Evolutionary conservation across 2,888 invertebrate genomes (phyloP), one percentile per base, ranked within the genome.

Genomic region (Helicoverpa assulta): DNA sequence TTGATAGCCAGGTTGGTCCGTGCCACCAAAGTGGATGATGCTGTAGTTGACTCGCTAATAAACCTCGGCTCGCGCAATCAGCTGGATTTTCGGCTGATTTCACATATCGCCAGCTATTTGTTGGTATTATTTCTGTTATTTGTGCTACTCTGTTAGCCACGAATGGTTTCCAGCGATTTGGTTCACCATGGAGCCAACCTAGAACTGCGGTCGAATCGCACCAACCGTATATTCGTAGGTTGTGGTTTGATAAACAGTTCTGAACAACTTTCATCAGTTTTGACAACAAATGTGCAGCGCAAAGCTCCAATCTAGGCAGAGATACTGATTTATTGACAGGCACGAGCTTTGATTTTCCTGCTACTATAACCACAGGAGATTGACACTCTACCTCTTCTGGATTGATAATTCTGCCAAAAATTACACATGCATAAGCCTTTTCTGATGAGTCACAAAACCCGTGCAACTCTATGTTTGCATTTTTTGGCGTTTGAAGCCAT

Each of bases 141-240:
- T n/a, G n/a, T n/a, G n/a, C n/a, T n/a, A n/a, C n/a, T n/a, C 57
- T 57, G 19, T 57, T 57, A 5, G 57, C 57, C 26, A 57, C 57
- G 7, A 57, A 57, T 43, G 57, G 57, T 26, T 21, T 57, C 57
- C 40, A 40, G 40, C 40, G 40, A 12, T 40, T 40, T 3, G 12
- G 8, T 7, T 40, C 12, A 12, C 40, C 57, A 21, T 57, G 43
- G 2, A 57, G 2, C 57, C 57, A 57, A 5, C 57, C 57, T 16
- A 57, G 21, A 4, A 57, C 57, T 8, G 43, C 57, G 16, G 57
- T 57, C 1, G 43, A 57, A 6, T 57, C 57, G 2, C 43, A 43
- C 57, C 43, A 57, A 5, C 57, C 57, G 16, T 16, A 57, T 57
- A 26, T 7, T 8, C 14, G 7, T 1, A 57, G 8, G 12, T 43